Conservation (phyloP, 2,113 vertebrate genomes). For the Ovis aries region ARS-UI_Ramb_v3.0 NC_056070.1:56606501-56607000, state of each 20-base stretch:
- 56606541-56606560: neutral
- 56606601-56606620: neutral
- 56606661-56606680: neutral
- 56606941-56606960: too few relatives aligned
- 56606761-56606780: neutral
- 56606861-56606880: neutral
- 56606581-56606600: neutral
- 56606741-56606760: neutral
- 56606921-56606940: neutral
- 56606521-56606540: neutral
- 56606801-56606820: neutral
- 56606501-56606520: neutral
- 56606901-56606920: neutral
- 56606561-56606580: neutral
- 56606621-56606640: neutral
- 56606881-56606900: neutral
- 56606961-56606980: neutral
- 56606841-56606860: neutral
- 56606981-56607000: neutral
- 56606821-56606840: neutral
- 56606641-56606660: neutral
- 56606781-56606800: neutral
- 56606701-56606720: neutral
- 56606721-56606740: neutral
- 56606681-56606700: neutral